phyloP scores from a whole-genome alignment of 2,888 invertebrate genomes.

The Osedax frankpressi region DNA sequence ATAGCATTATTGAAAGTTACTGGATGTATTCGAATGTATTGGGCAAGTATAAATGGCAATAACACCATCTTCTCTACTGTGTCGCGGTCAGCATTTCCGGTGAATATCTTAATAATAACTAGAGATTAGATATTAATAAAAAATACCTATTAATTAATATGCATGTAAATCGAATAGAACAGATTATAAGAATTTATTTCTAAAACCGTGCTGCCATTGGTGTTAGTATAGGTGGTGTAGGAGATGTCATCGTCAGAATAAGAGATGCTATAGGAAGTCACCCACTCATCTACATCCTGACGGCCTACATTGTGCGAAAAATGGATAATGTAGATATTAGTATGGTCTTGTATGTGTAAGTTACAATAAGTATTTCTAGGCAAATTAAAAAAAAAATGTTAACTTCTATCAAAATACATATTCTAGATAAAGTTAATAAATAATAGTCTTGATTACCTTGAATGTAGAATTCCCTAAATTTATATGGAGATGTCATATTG shows the following conservation, averaged over 20 bases:
- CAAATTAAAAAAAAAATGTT: no score
- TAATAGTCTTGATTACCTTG: slow-evolving; percentile 1
- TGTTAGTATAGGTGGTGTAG: background rate
- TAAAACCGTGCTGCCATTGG: slow-evolving; percentile 3
- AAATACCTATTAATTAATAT: no score
- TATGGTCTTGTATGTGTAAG: no score
- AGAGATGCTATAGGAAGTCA: slow-evolving; percentile 1
- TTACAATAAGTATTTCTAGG: no score
- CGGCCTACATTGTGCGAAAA: slow-evolving; percentile 10
- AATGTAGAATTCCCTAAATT: slow-evolving; percentile 11
- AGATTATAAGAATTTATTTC: no score
- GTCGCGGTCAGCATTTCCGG: slow-evolving; percentile 11
- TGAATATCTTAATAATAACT: no score
- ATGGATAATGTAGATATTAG: no score
- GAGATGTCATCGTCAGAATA: slow-evolving; percentile 7
- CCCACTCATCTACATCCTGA: slow-evolving; percentile 17
- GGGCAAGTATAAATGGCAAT: slow-evolving; percentile 2
- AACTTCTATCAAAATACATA: no score
- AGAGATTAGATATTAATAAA: no score
- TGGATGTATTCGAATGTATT: slow-evolving; percentile 16
- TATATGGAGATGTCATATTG: slow-evolving; percentile 28
- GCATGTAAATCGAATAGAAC: no score
- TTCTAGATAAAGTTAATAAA: no score
- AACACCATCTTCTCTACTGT: background rate
- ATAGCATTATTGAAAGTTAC: slow-evolving; percentile 3